These are phyloP conservation scores for Tupiocoris notatus DNA, from an alignment of 2,888 invertebrate species.

Conservation along the genomic window DNA sequence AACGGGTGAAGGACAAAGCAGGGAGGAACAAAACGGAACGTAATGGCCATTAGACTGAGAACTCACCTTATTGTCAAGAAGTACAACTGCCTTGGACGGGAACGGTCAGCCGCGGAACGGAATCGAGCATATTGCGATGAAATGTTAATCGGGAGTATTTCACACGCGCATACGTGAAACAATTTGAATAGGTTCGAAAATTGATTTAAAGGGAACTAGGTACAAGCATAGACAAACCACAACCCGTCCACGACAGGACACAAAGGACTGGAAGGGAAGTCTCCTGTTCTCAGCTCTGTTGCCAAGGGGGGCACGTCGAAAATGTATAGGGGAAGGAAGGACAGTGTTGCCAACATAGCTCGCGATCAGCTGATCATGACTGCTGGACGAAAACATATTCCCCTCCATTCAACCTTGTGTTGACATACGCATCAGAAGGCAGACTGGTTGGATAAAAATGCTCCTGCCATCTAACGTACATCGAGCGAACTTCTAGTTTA, in stretches of 20 bases:
- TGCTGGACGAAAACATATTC: too few species aligned
- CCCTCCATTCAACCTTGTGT: neutral
- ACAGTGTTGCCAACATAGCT: slow-evolving; percentile 2
- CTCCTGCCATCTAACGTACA: neutral
- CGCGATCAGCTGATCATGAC: slow-evolving; percentile 25
- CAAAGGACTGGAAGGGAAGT: slow-evolving; percentile 1
- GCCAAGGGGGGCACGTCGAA: slow-evolving; percentile 38
- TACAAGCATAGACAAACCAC: neutral
- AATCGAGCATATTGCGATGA: neutral
- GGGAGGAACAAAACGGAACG: slow-evolving; percentile 1
- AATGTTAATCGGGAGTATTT: neutral
- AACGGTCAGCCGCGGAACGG: slow-evolving; percentile 21
- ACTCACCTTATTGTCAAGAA: slow-evolving; percentile 41
- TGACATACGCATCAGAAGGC: neutral
- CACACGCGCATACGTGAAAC: neutral
- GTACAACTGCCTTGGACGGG: slow-evolving; percentile 20
- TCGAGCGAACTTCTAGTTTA: too few species aligned
- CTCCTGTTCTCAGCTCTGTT: slow-evolving; percentile 11
- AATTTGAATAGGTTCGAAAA: too few species aligned
- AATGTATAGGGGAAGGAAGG: slow-evolving; percentile 1
- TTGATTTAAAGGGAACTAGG: neutral
- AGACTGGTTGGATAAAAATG: neutral
- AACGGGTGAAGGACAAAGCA: neutral
- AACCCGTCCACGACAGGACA: neutral
- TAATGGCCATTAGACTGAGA: slow-evolving; percentile 24